A percentile compares a stretch with the other conserved stretches of the same genome.
Evolutionary conservation across 2,113 vertebrate species (phyloP).

Genomic region (Tonatia bakeri): DNA sequence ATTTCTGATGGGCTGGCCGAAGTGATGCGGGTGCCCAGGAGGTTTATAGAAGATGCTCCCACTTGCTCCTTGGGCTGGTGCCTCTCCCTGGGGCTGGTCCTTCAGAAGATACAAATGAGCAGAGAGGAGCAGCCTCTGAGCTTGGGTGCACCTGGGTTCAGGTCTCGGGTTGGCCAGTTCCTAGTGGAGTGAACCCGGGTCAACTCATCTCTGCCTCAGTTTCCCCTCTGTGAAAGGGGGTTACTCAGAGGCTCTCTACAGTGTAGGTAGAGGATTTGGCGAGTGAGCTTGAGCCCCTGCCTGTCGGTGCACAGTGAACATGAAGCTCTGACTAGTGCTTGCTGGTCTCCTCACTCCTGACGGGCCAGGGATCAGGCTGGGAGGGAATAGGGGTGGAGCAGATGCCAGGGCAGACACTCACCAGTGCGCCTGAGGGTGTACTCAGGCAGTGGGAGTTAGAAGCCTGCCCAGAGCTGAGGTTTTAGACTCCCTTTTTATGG

Average conservation of each 20-base stretch:
- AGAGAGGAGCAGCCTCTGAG: background rate
- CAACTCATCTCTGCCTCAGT: background rate
- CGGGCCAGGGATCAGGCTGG: accelerated
- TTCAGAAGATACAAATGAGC: background rate
- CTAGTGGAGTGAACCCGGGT: background rate
- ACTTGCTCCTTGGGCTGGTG: background rate
- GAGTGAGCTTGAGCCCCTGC: accelerated
- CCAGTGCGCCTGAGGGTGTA: background rate
- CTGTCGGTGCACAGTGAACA: background rate
- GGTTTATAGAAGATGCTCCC: too few species aligned
- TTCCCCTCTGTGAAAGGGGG: background rate
- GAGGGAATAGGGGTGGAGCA: accelerated
- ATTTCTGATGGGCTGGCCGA: background rate
- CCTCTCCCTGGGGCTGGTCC: background rate
- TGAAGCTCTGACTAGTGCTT: background rate
- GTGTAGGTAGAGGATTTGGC: background rate
- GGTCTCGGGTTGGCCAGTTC: background rate
- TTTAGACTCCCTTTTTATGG: background rate
- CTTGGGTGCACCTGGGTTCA: background rate
- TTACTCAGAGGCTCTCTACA: background rate
- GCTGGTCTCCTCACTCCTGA: background rate
- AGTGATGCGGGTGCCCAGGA: background rate
- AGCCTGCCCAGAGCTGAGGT: background rate
- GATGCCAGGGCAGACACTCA: accelerated
- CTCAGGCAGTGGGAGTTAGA: background rate